Percentiles rank a stretch among this genome's conserved stretches.
phyloP scores from a whole-genome alignment of 2,113 vertebrate genomes.

The Pseudopodoces humilis region DNA sequence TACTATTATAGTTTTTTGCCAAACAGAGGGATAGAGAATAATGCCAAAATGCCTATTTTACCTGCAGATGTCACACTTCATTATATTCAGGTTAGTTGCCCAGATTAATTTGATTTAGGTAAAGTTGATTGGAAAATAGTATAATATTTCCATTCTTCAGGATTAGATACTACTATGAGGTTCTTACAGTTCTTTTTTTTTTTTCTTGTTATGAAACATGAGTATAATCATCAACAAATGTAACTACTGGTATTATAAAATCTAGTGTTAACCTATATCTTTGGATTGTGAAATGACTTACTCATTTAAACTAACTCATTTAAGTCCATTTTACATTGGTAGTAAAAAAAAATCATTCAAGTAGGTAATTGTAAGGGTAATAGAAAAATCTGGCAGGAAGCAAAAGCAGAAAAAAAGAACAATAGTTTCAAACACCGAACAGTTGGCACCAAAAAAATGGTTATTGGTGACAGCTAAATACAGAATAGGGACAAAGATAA shows the following conservation, averaged over 20 bases:
- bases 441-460: background rate
- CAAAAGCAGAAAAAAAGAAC: background rate
- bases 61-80: background rate
- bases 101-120: background rate
- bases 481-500: background rate
- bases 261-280: background rate
- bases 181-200: background rate
- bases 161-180: background rate
- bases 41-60: background rate
- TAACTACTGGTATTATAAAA: background rate
- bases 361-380: background rate
- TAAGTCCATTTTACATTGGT: background rate
- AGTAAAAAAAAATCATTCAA: background rate
- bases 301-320: background rate
- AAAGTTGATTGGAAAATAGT: background rate
- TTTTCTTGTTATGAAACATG: background rate
- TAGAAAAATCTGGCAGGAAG: constrained; percentile 20
- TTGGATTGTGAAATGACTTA: background rate
- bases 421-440: background rate
- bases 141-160: background rate
- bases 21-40: background rate
- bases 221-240: background rate
- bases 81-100: background rate
- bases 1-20: background rate
- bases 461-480: background rate